Percentiles rank a stretch among this genome's conserved stretches.
phyloP scores from a whole-genome alignment of 2,797 vertebrate species.

The Discoglossus pictus region DNA sequence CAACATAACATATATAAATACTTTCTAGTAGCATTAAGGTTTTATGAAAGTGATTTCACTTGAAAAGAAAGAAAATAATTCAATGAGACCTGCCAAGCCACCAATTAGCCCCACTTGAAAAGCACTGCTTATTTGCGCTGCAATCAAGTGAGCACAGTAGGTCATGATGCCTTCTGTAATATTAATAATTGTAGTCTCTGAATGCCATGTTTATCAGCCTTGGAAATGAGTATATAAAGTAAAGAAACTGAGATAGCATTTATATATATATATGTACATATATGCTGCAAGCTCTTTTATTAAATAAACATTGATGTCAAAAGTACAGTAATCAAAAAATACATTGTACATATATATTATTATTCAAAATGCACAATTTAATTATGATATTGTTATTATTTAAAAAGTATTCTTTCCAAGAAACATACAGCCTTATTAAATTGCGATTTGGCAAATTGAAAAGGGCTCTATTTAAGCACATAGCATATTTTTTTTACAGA shows the following conservation, averaged over 20 bases:
- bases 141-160: conserved; percentile 40
- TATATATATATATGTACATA: conserved; percentile 15
- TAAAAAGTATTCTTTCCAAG: no score
- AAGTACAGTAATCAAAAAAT: no score
- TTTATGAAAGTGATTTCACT: conserved; percentile 20
- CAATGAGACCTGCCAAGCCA: conserved; percentile 30
- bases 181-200: conserved; percentile 35
- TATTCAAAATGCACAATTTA: no score
- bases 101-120: conserved; percentile 38
- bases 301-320: no score
- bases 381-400: no score
- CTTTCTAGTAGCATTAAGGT: conserved; percentile 15
- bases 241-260: conserved; percentile 28
- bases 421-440: no score
- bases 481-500: no score
- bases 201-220: conserved; percentile 38
- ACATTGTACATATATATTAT: background rate
- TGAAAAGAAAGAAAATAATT: conserved; percentile 33
- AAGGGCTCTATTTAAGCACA: no score
- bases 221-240: conserved; percentile 9
- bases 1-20: conserved; percentile 10
- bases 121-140: conserved; percentile 34
- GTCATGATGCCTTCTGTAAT: conserved; percentile 39
- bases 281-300: background rate
- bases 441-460: no score